Evolutionary conservation across 2,888 invertebrate species (phyloP).

Genomic region (Dasysyrphus albostriatus): DNA sequence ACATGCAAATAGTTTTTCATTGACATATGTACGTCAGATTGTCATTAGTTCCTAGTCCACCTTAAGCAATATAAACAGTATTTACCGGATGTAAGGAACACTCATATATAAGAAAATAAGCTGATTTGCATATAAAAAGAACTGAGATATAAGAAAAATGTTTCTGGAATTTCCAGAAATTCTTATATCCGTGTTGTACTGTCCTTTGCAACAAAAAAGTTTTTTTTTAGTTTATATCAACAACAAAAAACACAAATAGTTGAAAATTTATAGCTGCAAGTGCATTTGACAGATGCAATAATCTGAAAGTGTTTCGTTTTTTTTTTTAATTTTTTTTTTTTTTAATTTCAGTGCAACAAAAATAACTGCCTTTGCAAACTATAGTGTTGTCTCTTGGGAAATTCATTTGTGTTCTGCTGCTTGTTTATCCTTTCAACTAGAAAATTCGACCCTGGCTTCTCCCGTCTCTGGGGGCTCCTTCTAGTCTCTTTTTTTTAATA

Average conservation of each 20-base stretch:
- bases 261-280: conserved; percentile 65
- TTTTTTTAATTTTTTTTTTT: conserved; percentile 6
- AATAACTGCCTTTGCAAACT: neutral
- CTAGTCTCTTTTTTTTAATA: conserved; percentile 46
- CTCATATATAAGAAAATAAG: no score
- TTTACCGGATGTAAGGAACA: no score
- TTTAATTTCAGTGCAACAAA: conserved; percentile 6
- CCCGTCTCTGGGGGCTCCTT: conserved; percentile 12
- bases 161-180: no score
- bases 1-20: no score
- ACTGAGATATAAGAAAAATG: no score
- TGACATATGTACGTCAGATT: no score
- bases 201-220: conserved; percentile 7
- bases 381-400: conserved; percentile 22
- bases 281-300: conserved; percentile 71
- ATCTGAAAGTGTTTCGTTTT: conserved; percentile 57
- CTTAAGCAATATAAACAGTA: neutral
- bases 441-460: conserved; percentile 34
- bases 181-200: no score
- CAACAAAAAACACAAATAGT: conserved; percentile 49
- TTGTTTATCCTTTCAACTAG: conserved; percentile 42
- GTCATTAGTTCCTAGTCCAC: no score
- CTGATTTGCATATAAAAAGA: no score
- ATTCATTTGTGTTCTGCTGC: conserved; percentile 29
- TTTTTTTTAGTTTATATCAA: no score